Evolutionary conservation across 1,140 invertebrate species (phyloP).

Genomic region (Radopholus similis): DNA sequence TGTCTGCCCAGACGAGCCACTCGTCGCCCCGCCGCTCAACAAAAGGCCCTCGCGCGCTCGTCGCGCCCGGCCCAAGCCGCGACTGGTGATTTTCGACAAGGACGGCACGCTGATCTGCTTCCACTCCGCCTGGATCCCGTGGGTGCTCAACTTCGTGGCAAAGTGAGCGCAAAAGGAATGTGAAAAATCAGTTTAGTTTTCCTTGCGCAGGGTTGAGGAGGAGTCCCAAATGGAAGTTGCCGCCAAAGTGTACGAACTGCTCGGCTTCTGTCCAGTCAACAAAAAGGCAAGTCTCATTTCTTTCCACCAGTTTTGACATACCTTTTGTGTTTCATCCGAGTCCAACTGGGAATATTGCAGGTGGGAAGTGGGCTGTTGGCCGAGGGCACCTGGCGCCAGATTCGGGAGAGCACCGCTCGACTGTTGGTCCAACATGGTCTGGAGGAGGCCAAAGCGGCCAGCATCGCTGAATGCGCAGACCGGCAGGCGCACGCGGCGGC

Average conservation of each 20-base stretch:
- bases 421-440: constrained; percentile 61
- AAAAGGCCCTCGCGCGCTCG: too few relatives aligned
- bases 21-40: too few relatives aligned
- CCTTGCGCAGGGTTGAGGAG: constrained; percentile 41
- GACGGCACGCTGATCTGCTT: constrained; percentile 65
- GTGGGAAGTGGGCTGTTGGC: constrained; percentile 63
- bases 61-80: too few relatives aligned
- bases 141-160: constrained; percentile 59
- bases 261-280: constrained; percentile 61
- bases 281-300: constrained; percentile 40
- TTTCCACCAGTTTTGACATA: too few relatives aligned
- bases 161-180: constrained; percentile 45
- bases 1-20: too few relatives aligned
- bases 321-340: too few relatives aligned
- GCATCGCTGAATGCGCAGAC: constrained; percentile 32
- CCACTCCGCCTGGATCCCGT: constrained; percentile 64
- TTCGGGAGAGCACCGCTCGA: constrained; percentile 56
- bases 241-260: constrained; percentile 60
- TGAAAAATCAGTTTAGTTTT: constrained; percentile 8
- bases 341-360: constrained; percentile 37
- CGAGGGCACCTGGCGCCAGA: constrained; percentile 61
- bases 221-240: constrained; percentile 37
- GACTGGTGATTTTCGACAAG: constrained; percentile 65
- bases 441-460: constrained; percentile 31
- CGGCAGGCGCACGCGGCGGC: constrained; percentile 11